Evolutionary conservation across 2,797 vertebrate genomes (phyloP).

Genomic region (Myripristis jacobus): DNA sequence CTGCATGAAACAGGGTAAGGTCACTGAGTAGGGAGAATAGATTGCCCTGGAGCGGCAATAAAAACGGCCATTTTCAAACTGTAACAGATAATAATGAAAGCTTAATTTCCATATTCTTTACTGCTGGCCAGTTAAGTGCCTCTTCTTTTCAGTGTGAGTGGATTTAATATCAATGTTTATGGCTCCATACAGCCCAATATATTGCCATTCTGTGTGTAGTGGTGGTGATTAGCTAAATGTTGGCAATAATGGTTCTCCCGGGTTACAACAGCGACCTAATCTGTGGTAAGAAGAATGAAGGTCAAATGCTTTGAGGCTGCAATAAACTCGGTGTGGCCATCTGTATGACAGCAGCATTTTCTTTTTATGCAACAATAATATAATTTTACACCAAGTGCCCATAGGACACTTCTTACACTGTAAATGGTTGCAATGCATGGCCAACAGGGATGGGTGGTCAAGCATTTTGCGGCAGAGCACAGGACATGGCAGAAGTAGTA

Average conservation of each 20-base stretch:
- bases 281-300: constrained; percentile 46
- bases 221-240: constrained; percentile 70
- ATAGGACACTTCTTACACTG: too few relatives aligned
- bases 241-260: constrained; percentile 48
- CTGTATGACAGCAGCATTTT: constrained; percentile 19
- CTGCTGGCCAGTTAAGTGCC: constrained; percentile 62
- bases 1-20: constrained; percentile 47
- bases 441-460: too few relatives aligned
- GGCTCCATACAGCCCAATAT: constrained; percentile 48
- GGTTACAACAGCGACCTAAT: constrained; percentile 42
- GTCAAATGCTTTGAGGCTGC: constrained; percentile 47
- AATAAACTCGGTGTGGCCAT: constrained; percentile 35
- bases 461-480: too few relatives aligned
- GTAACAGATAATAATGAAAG: constrained; percentile 67
- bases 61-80: constrained; percentile 63
- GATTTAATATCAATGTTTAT: constrained; percentile 70
- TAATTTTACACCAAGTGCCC: too few relatives aligned
- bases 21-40: constrained; percentile 50
- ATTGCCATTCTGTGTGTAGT: constrained; percentile 57
- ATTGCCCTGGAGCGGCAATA: constrained; percentile 48
- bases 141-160: constrained; percentile 62
- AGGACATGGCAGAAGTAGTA: too few relatives aligned
- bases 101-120: constrained; percentile 73
- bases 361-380: neutral
- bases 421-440: too few relatives aligned